Evolutionary conservation across 2,797 vertebrate species (phyloP).

Genomic region (Hylomyscus alleni): DNA sequence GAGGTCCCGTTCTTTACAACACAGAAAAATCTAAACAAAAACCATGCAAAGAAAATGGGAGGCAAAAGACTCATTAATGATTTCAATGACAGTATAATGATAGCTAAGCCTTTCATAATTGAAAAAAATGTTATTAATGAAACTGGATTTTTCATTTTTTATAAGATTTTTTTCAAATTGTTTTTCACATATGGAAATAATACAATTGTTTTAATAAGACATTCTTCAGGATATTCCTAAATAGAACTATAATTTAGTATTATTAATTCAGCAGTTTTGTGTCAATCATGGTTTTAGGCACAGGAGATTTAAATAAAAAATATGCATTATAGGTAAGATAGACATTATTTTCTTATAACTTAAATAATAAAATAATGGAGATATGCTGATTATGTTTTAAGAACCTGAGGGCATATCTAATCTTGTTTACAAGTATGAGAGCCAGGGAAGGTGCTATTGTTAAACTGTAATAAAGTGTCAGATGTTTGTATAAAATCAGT

Average conservation of each 20-base stretch:
- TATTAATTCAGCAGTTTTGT: slow-evolving; percentile 33
- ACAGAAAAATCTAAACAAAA: slow-evolving; percentile 46
- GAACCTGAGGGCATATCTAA: background rate
- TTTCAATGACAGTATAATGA: background rate
- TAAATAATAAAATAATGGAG: background rate
- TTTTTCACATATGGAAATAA: slow-evolving; percentile 59
- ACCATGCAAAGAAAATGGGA: background rate
- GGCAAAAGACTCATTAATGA: background rate
- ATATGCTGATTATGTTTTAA: background rate
- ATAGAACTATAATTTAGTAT: background rate
- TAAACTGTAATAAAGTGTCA: slow-evolving; percentile 45
- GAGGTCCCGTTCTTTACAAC: background rate
- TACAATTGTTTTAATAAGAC: background rate
- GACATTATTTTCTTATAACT: background rate
- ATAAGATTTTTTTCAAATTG: slow-evolving; percentile 39
- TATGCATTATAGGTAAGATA: background rate
- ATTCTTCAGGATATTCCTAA: background rate
- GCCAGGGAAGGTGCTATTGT: background rate
- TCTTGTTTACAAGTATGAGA: background rate
- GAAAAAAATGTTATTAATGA: background rate
- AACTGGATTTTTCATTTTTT: slow-evolving; percentile 15
- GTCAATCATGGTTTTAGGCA: background rate
- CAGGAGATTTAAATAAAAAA: background rate
- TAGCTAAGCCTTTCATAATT: background rate
- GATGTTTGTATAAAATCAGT: background rate